Evolutionary conservation across 2,888 invertebrate species (phyloP).

Genomic region (Chrysolina americana): DNA sequence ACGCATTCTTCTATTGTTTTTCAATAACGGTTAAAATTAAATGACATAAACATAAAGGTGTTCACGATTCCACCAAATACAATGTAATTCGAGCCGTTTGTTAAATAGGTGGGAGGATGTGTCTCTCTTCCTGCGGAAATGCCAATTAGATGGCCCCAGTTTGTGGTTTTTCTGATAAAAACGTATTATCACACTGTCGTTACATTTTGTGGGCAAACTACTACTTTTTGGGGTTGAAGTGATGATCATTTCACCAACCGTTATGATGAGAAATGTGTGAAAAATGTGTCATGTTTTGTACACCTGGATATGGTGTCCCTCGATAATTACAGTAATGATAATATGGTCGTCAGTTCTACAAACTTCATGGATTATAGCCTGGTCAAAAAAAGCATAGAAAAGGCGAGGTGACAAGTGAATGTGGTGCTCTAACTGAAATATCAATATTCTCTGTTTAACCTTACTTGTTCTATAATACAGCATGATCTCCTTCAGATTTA

Average conservation of each 20-base stretch:
- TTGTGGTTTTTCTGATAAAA: conserved; percentile 58
- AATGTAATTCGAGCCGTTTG: conserved; percentile 19
- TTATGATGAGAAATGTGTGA: not conserved
- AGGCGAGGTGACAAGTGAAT: too few species aligned
- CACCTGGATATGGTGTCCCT: too few species aligned
- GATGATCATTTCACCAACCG: not conserved
- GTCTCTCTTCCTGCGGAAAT: conserved; percentile 51
- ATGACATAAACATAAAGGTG: conserved; percentile 15
- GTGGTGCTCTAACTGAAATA: too few species aligned
- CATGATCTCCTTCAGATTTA: too few species aligned
- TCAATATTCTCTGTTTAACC: too few species aligned
- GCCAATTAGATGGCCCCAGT: conserved; percentile 61
- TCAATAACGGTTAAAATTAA: not conserved
- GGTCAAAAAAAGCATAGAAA: too few species aligned
- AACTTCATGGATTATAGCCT: too few species aligned
- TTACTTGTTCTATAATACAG: too few species aligned
- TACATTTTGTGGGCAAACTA: conserved; percentile 1
- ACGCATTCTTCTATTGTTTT: not conserved
- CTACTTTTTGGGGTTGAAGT: conserved; percentile 1
- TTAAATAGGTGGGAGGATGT: conserved; percentile 27
- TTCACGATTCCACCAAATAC: conserved; percentile 20
- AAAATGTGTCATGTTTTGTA: not conserved
- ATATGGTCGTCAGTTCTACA: too few species aligned
- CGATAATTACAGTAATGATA: too few species aligned
- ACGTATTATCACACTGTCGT: conserved; percentile 33